These are phyloP conservation scores for Leucopsar rothschildi DNA, from an alignment of 2,113 vertebrate genomes.

Conservation along the genomic window DNA sequence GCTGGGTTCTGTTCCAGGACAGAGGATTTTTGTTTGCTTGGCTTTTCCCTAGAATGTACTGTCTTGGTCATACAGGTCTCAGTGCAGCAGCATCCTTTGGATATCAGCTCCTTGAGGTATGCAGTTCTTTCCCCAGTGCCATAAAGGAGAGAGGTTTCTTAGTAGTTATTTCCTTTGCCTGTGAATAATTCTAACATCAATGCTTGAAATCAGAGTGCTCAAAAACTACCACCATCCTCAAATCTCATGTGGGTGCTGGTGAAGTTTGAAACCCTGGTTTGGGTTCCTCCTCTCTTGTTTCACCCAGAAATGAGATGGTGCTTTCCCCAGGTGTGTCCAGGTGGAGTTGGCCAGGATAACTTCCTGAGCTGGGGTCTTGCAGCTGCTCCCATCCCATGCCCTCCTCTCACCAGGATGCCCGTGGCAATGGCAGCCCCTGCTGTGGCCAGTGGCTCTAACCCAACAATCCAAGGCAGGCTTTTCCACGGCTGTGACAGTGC, in stretches of 20 bases:
- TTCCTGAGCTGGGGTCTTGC: background rate
- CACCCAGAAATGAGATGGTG: accelerated
- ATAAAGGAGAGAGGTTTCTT: background rate
- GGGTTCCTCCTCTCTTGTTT: accelerated
- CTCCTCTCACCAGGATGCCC: background rate
- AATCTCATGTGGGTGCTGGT: background rate
- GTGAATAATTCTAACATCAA: background rate
- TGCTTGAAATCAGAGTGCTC: background rate
- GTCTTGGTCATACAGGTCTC: no score
- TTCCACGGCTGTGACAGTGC: background rate
- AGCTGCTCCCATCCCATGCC: accelerated
- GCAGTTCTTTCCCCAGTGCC: accelerated
- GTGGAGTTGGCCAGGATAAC: accelerated
- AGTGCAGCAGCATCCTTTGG: background rate
- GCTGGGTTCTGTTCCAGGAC: background rate
- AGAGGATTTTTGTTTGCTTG: background rate
- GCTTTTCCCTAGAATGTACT: background rate
- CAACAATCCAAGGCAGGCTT: background rate
- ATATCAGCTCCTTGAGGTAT: accelerated
- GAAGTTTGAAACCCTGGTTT: background rate
- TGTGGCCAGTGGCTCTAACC: background rate
- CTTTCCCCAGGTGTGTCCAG: background rate
- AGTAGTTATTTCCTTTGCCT: background rate
- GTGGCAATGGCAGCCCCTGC: background rate
- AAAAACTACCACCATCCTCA: background rate